phyloP scores from a whole-genome alignment of 2,797 vertebrate species.

The Crenuchus spilurus region DNA sequence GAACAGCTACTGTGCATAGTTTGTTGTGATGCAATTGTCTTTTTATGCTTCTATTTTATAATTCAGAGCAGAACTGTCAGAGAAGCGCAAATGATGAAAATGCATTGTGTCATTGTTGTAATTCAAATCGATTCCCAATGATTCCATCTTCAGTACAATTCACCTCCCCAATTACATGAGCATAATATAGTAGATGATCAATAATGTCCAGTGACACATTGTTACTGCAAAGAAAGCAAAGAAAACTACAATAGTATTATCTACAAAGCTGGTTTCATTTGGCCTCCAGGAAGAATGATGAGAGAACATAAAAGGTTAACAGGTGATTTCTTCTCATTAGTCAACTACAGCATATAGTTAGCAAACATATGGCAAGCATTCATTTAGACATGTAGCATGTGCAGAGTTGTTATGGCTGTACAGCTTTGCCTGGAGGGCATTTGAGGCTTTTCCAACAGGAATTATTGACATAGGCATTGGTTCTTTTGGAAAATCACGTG shows the following conservation, averaged over 20 bases:
- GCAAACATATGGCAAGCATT: background rate
- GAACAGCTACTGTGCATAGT: no score
- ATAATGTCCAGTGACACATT: constrained; percentile 59
- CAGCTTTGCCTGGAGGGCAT: constrained; percentile 37
- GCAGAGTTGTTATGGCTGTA: constrained; percentile 9
- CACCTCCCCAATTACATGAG: constrained; percentile 68
- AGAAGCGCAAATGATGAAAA: constrained; percentile 30
- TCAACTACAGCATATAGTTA: no score
- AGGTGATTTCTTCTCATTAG: no score
- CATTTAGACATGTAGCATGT: constrained; percentile 27
- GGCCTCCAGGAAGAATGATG: no score
- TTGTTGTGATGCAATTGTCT: no score
- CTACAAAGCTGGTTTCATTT: no score
- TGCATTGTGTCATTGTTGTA: constrained; percentile 62
- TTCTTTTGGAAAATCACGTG: constrained; percentile 52
- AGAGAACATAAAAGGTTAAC: no score
- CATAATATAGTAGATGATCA: constrained; percentile 72
- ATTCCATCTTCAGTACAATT: constrained; percentile 63
- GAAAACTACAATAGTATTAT: no score
- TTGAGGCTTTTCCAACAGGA: constrained; percentile 40
- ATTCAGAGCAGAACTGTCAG: background rate
- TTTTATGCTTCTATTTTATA: background rate
- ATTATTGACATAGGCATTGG: constrained; percentile 63
- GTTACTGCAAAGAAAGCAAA: background rate
- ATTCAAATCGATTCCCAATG: constrained; percentile 71